Percentiles rank a stretch among this genome's conserved stretches.
phyloP scores from a whole-genome alignment of 2,888 invertebrate genomes.

The Linnaemya tessellans region DNA sequence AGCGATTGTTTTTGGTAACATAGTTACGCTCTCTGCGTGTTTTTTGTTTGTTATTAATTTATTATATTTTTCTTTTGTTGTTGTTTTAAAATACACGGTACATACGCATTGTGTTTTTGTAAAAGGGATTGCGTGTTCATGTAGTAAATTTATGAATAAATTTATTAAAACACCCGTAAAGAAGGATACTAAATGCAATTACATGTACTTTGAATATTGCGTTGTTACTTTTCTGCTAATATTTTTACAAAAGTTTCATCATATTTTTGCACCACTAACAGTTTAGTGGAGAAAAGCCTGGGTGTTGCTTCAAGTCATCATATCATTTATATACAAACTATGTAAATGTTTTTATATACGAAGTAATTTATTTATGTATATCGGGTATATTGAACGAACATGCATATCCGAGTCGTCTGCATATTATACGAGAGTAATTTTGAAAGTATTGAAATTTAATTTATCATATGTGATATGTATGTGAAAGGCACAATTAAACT shows the following conservation, averaged over 20 bases:
- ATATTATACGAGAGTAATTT: background rate
- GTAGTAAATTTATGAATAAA: slow-evolving; percentile 53
- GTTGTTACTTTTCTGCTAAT: slow-evolving; percentile 12
- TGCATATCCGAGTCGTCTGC: background rate
- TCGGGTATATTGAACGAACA: background rate
- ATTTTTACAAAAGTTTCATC: background rate
- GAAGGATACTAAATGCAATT: slow-evolving; percentile 56
- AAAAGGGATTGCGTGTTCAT: slow-evolving; percentile 10
- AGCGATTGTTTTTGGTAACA: slow-evolving; percentile 18
- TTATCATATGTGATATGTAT: too few species aligned
- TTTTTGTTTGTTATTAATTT: background rate
- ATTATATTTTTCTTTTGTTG: background rate
- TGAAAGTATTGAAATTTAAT: background rate
- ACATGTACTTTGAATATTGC: slow-evolving; percentile 46
- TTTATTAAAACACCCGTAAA: slow-evolving; percentile 46
- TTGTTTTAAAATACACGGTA: slow-evolving; percentile 3
- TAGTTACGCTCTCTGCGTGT: slow-evolving; percentile 14
- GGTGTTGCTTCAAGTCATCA: slow-evolving; percentile 54
- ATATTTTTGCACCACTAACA: slow-evolving; percentile 8
- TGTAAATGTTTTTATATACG: slow-evolving; percentile 4
- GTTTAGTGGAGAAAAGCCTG: slow-evolving; percentile 18
- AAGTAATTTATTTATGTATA: background rate
- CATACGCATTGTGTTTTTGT: background rate
- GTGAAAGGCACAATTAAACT: background rate
- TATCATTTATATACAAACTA: background rate